Percentiles rank a stretch among this genome's conserved stretches.
Evolutionary conservation across 2,888 invertebrate species (phyloP).

Genomic region (Leptinotarsa rubiginosa): DNA sequence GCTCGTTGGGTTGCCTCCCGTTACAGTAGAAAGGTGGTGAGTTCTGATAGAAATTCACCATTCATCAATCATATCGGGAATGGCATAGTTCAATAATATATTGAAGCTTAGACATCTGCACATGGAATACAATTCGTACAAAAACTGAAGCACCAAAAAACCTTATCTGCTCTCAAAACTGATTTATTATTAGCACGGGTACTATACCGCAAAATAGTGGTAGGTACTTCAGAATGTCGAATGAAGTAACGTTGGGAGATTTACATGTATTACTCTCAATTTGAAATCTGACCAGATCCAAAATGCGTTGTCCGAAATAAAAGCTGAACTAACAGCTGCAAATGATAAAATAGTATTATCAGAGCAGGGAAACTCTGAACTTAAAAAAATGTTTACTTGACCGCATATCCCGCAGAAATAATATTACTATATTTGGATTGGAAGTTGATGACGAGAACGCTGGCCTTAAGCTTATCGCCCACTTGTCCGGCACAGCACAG

Average conservation of each 20-base stretch:
- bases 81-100: background rate
- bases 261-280: background rate
- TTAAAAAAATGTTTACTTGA: background rate
- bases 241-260: background rate
- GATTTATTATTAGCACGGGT: background rate
- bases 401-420: background rate
- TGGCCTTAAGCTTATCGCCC: too few relatives aligned
- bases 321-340: background rate
- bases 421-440: background rate
- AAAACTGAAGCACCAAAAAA: slow-evolving; percentile 1
- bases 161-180: background rate
- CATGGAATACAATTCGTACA: background rate
- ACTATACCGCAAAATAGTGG: background rate
- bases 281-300: background rate
- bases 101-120: background rate
- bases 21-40: background rate
- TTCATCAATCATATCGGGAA: background rate
- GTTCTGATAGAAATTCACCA: background rate
- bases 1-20: too few relatives aligned
- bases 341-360: background rate
- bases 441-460: background rate
- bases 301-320: background rate
- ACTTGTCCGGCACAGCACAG: too few relatives aligned
- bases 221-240: background rate
- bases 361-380: background rate